Evolutionary conservation across 2,888 invertebrate species (phyloP).

Genomic region (Rotaria macrura): DNA sequence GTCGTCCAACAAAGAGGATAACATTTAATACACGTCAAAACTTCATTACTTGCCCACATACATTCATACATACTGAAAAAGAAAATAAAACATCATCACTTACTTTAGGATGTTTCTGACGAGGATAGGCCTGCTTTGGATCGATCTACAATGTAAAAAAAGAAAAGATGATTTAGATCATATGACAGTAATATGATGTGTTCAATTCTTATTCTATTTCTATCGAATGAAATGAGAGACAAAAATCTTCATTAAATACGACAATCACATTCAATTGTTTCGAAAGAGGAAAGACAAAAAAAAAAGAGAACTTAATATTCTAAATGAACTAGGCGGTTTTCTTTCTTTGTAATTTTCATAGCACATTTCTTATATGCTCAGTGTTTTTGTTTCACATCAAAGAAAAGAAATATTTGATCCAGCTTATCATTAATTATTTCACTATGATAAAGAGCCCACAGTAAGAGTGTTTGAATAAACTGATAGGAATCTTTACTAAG

Average conservation of each 20-base stretch:
- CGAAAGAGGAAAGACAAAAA: not conserved
- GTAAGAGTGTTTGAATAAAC: not conserved
- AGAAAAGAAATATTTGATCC: not conserved
- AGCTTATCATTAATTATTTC: not conserved
- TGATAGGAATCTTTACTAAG: not conserved
- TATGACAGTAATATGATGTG: not conserved
- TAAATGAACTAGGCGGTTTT: not conserved
- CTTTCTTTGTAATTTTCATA: not conserved
- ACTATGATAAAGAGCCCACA: not conserved
- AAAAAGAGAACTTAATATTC: not conserved
- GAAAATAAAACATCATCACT: constrained; percentile 10
- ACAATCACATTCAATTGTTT: not conserved
- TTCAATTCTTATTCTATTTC: not conserved
- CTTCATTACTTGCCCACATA: not conserved
- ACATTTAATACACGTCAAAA: not conserved
- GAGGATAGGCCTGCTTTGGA: constrained; percentile 33
- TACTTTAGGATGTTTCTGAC: constrained; percentile 34
- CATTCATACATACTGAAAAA: not conserved
- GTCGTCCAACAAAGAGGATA: not conserved
- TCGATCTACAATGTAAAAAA: constrained; percentile 22
- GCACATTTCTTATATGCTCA: not conserved
- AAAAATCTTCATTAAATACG: not conserved
- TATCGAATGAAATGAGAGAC: not conserved
- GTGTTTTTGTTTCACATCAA: not conserved
- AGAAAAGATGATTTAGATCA: not conserved